phyloP scores from a whole-genome alignment of 2,888 invertebrate genomes.

The Phorcus lineatus region DNA sequence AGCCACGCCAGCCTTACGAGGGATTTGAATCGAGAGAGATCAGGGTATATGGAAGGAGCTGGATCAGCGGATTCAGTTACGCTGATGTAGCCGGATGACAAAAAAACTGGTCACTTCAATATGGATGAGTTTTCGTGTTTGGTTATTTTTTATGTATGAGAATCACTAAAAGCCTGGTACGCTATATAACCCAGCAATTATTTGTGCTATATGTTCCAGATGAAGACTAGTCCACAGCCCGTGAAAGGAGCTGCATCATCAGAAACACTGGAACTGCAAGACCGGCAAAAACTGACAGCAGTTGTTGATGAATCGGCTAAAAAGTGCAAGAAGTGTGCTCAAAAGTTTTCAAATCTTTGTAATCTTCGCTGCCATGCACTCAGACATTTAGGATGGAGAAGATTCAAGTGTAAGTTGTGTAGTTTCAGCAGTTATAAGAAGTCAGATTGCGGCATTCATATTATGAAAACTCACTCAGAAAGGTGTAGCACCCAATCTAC shows the following conservation, averaged over 20 bases:
- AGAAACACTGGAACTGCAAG: constrained; percentile 50
- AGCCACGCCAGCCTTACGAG: no score
- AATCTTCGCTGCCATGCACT: constrained; percentile 87
- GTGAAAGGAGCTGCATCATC: constrained; percentile 44
- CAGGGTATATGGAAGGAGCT: no score
- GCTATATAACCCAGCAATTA: no score
- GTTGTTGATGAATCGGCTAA: constrained; percentile 63
- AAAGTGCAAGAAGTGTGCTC: constrained; percentile 69
- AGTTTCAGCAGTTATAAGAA: constrained; percentile 76
- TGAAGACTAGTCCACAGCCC: constrained; percentile 47
- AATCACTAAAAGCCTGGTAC: no score
- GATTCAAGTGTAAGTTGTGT: constrained; percentile 86
- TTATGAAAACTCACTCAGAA: constrained; percentile 56
- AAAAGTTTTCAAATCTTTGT: constrained; percentile 77
- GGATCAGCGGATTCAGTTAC: no score
- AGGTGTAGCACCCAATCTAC: constrained; percentile 31
- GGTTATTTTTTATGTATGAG: no score
- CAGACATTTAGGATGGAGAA: constrained; percentile 83
- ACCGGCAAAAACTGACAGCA: constrained; percentile 58
- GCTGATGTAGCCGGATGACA: no score
- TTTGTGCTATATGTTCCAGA: neutral
- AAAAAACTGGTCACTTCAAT: no score
- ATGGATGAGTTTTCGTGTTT: no score
- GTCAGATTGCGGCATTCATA: constrained; percentile 65
- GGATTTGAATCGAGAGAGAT: no score